phyloP scores from a whole-genome alignment of 2,797 vertebrate species.

The Galaxias olidus region DNA sequence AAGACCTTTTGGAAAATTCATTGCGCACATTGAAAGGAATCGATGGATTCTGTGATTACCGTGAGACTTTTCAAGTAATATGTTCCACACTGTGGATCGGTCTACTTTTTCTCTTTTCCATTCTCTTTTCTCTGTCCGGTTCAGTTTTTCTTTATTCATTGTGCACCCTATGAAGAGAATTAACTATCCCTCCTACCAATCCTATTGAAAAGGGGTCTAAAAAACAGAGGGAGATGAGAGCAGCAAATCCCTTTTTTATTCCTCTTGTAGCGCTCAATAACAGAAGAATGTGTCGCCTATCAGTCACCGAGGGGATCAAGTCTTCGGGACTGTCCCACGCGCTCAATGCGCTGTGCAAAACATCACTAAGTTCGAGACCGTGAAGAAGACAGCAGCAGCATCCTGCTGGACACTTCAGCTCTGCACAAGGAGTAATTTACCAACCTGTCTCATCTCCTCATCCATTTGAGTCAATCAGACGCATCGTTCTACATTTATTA shows the following conservation, averaged over 20 bases:
- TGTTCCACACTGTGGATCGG: conserved; percentile 67
- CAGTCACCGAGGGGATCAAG: conserved; percentile 89
- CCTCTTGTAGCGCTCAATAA: conserved; percentile 87
- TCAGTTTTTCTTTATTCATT: conserved; percentile 82
- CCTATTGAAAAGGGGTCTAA: conserved; percentile 76
- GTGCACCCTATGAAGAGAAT: conserved; percentile 83
- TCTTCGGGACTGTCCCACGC: conserved; percentile 82
- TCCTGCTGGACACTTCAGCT: conserved; percentile 69
- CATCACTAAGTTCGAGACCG: conserved; percentile 78
- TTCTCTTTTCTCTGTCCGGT: conserved; percentile 63
- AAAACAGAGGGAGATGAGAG: conserved; percentile 86
- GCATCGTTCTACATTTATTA: conserved; percentile 41
- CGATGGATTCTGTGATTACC: conserved; percentile 57
- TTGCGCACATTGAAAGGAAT: conserved; percentile 52
- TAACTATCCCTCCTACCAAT: conserved; percentile 85
- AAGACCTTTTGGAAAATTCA: conserved; percentile 33
- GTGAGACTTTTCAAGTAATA: conserved; percentile 73
- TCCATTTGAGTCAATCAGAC: conserved; percentile 59
- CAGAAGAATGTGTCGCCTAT: conserved; percentile 88
- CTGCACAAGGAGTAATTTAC: conserved; percentile 39
- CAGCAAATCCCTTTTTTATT: conserved; percentile 90
- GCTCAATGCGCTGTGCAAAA: conserved; percentile 82
- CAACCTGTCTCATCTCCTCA: conserved; percentile 64
- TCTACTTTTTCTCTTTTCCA: conserved; percentile 38
- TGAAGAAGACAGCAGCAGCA: conserved; percentile 68